phyloP scores from a whole-genome alignment of 2,113 vertebrate species.

The Collichthys lucidus region DNA sequence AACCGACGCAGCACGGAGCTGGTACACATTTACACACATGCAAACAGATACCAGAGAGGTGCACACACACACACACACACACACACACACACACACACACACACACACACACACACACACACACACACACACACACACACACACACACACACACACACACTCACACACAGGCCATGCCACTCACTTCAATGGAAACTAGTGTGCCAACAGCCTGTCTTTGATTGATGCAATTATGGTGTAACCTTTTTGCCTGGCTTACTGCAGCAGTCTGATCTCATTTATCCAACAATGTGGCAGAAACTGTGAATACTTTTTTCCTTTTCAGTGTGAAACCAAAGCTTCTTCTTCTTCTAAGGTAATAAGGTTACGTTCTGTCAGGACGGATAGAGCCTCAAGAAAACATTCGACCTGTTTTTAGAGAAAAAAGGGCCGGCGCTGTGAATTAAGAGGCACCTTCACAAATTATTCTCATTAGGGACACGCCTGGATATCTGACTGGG shows the following conservation, averaged over 20 bases:
- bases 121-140: conserved; percentile 9
- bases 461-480: conserved; percentile 4
- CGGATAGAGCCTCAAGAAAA: conserved; percentile 1
- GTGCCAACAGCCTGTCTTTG: conserved; percentile 37
- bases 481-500: conserved; percentile 2
- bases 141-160: conserved; percentile 6
- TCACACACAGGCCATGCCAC: conserved; percentile 17
- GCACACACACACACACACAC: conserved; percentile 5
- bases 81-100: neutral
- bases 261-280: conserved; percentile 36
- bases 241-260: conserved; percentile 36
- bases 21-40: neutral
- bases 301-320: neutral
- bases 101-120: conserved; percentile 5
- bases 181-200: conserved; percentile 51
- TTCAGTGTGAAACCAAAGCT: neutral
- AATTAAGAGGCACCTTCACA: conserved; percentile 1
- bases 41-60: conserved; percentile 36
- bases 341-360: neutral
- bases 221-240: conserved; percentile 67
- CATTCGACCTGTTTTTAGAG: neutral
- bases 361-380: conserved; percentile 1
- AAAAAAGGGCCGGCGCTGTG: neutral
- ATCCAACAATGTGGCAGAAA: conserved; percentile 25
- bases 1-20: neutral